Evolutionary conservation across 2,113 vertebrate genomes (phyloP), one percentile per base, ranked within the genome.

Genomic region (Electrona antarctica): DNA sequence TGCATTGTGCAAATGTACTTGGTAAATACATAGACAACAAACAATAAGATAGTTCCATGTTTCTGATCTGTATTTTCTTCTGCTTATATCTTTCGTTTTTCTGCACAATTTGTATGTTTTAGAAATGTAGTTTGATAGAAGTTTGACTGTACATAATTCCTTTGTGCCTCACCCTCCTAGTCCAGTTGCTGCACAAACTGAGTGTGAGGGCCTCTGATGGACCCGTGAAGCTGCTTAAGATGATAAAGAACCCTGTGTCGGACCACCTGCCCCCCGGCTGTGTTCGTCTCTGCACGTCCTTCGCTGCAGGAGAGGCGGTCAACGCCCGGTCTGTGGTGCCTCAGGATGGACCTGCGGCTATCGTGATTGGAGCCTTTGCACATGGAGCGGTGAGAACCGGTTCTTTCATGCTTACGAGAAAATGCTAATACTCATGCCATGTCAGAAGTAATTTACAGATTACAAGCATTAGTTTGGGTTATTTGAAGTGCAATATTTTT

Each of bases 181-280:
- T 99, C 90, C 98, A 99, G 88, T 88, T 99, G 78, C 90, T 99
- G 82, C 97, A 99, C 77, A 99, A 99, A 80, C 91, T 99, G 74
- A 99, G 97, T 0, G 96, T 99, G 47, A 91, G 98, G 84, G 97
- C 97, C 0, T 93, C 97, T n/a, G 97, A 99, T 21, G 97, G 98
- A 5, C 95, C 97, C 47, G 96, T 98, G 84, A 96, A 95, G n/a
- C 87, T 99, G 11, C 69, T 99, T 73, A 95, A 94, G 92, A 94
- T 98, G 64, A 98, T 99, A 75, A 99, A 96, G 87, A 99, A 99
- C 28, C 98, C 98, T 0, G 95, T 99, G 59, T 97, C 93, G 0
- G 94, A 97, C 82, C 96, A 99, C 51, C 94, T 99, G 45, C 97
- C 97, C 0, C 94, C 96, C 0, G 98, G 97, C 63, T 98, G 96